Conservation (phyloP, 2,113 vertebrate species). For the Hyperopisus bebe region DNA sequence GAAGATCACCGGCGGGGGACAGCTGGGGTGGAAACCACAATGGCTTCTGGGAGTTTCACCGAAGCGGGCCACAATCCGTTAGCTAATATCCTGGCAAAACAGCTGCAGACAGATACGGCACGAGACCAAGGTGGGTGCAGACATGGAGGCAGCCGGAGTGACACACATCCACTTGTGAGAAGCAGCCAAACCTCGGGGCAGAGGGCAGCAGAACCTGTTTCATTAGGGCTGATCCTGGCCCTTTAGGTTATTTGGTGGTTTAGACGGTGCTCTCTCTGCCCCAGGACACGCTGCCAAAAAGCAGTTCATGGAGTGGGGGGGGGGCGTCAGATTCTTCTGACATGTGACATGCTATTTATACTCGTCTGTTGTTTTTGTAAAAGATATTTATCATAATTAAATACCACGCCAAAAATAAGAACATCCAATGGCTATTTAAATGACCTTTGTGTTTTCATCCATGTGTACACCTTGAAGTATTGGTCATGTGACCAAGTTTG, state of each 20-base stretch:
- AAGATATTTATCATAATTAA: background rate
- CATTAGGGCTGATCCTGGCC: background rate
- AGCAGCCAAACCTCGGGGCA: background rate
- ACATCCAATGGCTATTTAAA: background rate
- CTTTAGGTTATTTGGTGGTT: background rate
- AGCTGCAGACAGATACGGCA: background rate
- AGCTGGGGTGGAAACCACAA: background rate
- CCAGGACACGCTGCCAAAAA: background rate
- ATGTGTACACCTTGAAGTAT: too few species aligned
- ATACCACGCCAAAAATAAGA: background rate
- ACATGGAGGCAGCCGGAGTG: background rate
- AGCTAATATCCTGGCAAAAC: background rate
- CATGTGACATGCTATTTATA: background rate
- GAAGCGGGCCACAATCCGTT: background rate
- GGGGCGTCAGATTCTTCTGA: background rate
- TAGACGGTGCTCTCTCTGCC: background rate
- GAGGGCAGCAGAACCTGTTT: background rate
- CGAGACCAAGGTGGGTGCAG: background rate
- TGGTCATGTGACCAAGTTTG: background rate
- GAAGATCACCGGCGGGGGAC: background rate
- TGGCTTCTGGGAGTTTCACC: background rate
- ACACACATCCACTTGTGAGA: background rate
- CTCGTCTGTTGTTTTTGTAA: background rate
- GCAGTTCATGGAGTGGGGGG: background rate
- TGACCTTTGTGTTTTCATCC: too few species aligned